Base-by-base conservation (phyloP, 2,888 invertebrate genomes). In the Tiliacea citrago region DNA sequence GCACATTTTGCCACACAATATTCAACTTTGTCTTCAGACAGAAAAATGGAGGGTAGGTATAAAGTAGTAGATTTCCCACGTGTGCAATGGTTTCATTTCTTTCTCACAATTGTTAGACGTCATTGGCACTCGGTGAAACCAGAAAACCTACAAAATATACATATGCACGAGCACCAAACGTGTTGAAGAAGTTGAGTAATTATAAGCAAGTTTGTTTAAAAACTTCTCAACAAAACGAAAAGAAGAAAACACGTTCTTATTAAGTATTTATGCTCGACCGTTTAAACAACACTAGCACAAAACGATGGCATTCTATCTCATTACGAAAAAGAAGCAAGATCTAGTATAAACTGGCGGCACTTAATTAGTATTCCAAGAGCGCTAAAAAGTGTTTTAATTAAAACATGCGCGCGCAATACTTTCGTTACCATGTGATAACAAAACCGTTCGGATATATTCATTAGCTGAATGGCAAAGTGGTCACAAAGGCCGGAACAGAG, bases 301-400 rank as follows among this genome's bases (percentile, higher is more conserved):
- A 67, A 62, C 57, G 73, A 49, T 65, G 67, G 42, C 55, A 62
- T 67, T 81, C 61, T 72, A 75, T 81, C 73, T 74, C 60, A 73
- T 74, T 72, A 75, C 3, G 18, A 62, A 45, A 49, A 74, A 65
- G 67, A 69, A 74, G 47, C 45, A 73, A 69, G 62, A 82, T 61
- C 74, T 76, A 67, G 57, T 47, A 65, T 70, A 69, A 74, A 75
- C 83, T 66, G 73, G 39, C 10, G 76, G 65, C 75, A 70, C 75
- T 77, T 86, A 86, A 86, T 84, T 86, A 81, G 68, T 67, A 80
- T 72, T 68, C 63, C 51, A 75, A 80, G 67, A 76, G 71, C 66
- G 73, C 24, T 82, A 75, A 71, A 80, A 82, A 75, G 79, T 80
- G 74, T 88, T 85, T 85, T 86, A 87, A 88, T 88, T 87, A 86